A percentile compares a stretch with the other conserved stretches of the same genome.
Conservation (phyloP, 2,888 invertebrate genomes). For the Tipula unca region DNA sequence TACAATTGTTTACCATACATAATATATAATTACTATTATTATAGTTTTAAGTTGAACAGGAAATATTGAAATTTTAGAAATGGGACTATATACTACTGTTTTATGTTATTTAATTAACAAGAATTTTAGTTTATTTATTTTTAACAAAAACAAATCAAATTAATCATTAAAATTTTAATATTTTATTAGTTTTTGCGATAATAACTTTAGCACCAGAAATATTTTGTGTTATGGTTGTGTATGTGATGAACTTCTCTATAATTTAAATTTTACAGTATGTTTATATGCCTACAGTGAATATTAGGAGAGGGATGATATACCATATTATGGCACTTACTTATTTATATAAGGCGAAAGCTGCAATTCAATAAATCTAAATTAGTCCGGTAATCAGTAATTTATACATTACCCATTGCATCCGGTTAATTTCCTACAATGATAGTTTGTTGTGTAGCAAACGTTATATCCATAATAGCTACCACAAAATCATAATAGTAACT, state of each 20-base stretch:
- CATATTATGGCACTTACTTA: not conserved
- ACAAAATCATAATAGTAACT: not conserved
- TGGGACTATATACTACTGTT: no score
- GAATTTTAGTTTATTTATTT: not conserved
- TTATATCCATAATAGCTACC: not conserved
- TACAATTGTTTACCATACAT: not conserved
- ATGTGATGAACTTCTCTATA: no score
- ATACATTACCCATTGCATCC: not conserved
- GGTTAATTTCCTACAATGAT: not conserved
- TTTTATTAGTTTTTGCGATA: not conserved
- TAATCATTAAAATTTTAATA: not conserved
- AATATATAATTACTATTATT: not conserved
- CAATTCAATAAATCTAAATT: slow-evolving; percentile 8
- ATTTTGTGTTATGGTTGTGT: no score
- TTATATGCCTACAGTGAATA: no score
- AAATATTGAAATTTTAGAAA: not conserved
- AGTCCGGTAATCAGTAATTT: not conserved
- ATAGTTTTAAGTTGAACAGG: not conserved
- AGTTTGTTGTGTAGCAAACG: not conserved
- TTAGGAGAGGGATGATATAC: no score
- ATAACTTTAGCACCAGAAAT: not conserved
- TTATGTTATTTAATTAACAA: not conserved
- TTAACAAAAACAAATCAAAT: not conserved
- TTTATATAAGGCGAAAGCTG: not conserved
- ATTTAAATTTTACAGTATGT: no score